These are phyloP conservation scores for Octopus bimaculoides DNA, from an alignment of 1,140 invertebrate genomes.

Conservation along the genomic window DNA sequence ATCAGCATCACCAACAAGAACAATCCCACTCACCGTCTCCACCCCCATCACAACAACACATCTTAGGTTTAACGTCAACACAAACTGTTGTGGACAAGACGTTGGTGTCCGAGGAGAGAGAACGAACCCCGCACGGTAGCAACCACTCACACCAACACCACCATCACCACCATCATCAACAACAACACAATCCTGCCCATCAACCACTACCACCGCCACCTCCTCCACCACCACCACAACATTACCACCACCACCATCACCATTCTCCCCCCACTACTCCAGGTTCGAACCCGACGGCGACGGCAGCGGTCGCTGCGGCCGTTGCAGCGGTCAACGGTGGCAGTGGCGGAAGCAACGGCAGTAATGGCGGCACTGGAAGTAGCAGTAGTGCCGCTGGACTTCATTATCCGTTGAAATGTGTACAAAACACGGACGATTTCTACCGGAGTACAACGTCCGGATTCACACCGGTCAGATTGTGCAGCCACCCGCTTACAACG, in stretches of 20 bases:
- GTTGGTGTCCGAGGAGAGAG: too few relatives aligned
- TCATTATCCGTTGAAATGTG: slow-evolving; percentile 8
- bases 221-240: not conserved
- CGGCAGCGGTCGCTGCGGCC: not conserved
- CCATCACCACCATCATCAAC: not conserved
- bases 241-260: not conserved
- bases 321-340: not conserved
- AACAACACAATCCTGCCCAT: not conserved
- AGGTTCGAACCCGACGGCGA: not conserved
- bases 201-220: not conserved
- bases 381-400: not conserved
- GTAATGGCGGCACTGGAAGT: not conserved
- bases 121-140: not conserved
- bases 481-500: not conserved
- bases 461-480: slow-evolving; percentile 4
- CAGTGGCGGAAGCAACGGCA: not conserved
- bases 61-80: too few relatives aligned
- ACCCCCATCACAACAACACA: too few relatives aligned
- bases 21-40: too few relatives aligned
- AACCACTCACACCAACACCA: not conserved
- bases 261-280: not conserved
- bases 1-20: too few relatives aligned
- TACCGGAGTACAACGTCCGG: not conserved
- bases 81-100: too few relatives aligned
- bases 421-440: not conserved